Evolutionary conservation across 2,113 vertebrate species (phyloP).

Genomic region (Ramphastos sulfuratus): DNA sequence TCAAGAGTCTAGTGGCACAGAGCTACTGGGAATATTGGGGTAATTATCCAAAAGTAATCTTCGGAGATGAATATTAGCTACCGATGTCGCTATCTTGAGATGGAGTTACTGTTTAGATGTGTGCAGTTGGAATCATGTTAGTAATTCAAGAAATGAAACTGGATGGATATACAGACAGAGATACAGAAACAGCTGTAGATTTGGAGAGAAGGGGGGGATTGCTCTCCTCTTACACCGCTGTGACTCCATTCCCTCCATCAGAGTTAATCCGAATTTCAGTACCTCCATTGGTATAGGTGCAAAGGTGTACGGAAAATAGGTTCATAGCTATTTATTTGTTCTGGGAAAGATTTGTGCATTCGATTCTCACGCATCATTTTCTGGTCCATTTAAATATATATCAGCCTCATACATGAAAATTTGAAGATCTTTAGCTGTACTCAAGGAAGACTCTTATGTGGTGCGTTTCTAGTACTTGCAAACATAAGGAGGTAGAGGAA

Average conservation of each 20-base stretch:
- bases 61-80: background rate
- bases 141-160: background rate
- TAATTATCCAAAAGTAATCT: background rate
- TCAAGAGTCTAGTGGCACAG: slow-evolving; percentile 14
- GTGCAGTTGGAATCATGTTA: background rate
- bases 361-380: slow-evolving; percentile 44
- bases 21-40: background rate
- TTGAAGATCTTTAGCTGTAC: slow-evolving; percentile 57
- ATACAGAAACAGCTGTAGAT: background rate
- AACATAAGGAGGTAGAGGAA: slow-evolving; percentile 61
- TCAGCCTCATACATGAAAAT: slow-evolving; percentile 56
- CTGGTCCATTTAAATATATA: slow-evolving; percentile 51
- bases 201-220: background rate
- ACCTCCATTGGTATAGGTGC: background rate
- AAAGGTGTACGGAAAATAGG: background rate
- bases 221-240: background rate
- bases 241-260: background rate
- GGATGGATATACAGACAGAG: background rate
- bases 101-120: background rate
- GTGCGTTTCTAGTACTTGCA: slow-evolving; percentile 49
- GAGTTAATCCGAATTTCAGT: background rate
- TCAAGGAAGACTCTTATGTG: slow-evolving; percentile 53
- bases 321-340: background rate
- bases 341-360: slow-evolving; percentile 29
- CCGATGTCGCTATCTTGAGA: background rate